phyloP scores from a whole-genome alignment of 2,797 vertebrate genomes.

The Chaetophractus vellerosus region DNA sequence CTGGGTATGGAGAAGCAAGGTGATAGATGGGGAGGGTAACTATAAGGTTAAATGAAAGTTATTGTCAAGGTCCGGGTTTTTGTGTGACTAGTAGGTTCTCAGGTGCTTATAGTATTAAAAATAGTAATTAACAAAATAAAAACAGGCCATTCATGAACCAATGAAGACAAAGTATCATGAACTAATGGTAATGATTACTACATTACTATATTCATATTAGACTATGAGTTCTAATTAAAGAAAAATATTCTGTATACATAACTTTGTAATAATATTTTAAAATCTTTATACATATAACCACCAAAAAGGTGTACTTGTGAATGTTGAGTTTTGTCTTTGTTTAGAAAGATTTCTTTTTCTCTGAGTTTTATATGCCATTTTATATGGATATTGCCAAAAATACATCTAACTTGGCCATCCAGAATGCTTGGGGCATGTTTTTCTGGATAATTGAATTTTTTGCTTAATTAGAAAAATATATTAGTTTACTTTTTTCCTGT shows the following conservation, averaged over 20 bases:
- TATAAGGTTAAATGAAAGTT: background rate
- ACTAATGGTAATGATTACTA: background rate
- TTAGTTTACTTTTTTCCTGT: conserved; percentile 7
- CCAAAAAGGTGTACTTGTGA: background rate
- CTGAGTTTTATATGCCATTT: background rate
- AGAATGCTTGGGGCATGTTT: background rate
- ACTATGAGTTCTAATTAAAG: conserved; percentile 38
- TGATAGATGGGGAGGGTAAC: background rate
- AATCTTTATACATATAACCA: background rate
- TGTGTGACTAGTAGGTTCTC: background rate
- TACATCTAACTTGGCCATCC: background rate
- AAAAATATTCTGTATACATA: background rate
- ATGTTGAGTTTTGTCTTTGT: conserved; percentile 20
- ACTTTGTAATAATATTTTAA: background rate
- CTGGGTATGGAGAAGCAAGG: background rate
- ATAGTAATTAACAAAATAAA: conserved; percentile 14
- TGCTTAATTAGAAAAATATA: conserved; percentile 7
- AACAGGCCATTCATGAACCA: background rate
- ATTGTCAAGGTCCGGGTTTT: background rate
- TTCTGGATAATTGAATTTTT: conserved; percentile 33
- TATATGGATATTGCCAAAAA: conserved; percentile 5
- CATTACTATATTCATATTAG: too few species aligned
- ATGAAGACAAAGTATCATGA: background rate
- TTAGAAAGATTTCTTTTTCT: background rate
- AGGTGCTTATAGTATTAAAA: conserved; percentile 9